A percentile compares a stretch with the other conserved stretches of the same genome.
phyloP scores from a whole-genome alignment of 2,888 invertebrate genomes.

The Pachliopta kotzebuea region DNA sequence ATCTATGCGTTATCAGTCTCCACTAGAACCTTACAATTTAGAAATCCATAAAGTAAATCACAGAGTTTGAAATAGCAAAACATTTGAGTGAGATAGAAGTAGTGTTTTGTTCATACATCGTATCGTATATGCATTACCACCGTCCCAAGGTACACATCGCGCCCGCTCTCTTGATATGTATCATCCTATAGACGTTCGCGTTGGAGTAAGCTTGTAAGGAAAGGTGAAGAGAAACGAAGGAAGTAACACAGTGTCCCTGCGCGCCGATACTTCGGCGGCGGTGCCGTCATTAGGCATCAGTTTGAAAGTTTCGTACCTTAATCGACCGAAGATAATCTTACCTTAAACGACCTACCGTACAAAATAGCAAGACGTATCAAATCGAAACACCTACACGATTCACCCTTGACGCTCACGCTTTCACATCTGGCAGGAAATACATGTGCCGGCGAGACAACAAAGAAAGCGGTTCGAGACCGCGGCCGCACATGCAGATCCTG shows the following conservation, averaged over 20 bases:
- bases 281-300: constrained; percentile 55
- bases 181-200: constrained; percentile 68
- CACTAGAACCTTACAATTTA: constrained; percentile 80
- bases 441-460: constrained; percentile 31
- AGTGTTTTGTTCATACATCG: constrained; percentile 54
- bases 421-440: constrained; percentile 32
- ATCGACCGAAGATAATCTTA: constrained; percentile 68
- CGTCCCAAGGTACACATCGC: constrained; percentile 61
- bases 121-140: constrained; percentile 47
- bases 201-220: constrained; percentile 58
- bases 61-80: constrained; percentile 78
- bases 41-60: constrained; percentile 79
- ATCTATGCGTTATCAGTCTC: constrained; percentile 80
- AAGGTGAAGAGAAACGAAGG: constrained; percentile 43
- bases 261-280: constrained; percentile 70
- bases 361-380: constrained; percentile 62
- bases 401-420: constrained; percentile 40
- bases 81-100: constrained; percentile 63
- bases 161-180: constrained; percentile 74
- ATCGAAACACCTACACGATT: constrained; percentile 52
- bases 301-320: constrained; percentile 59
- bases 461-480: constrained; percentile 27
- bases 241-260: constrained; percentile 70
- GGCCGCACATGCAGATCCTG: constrained; percentile 7
- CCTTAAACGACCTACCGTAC: constrained; percentile 67